Conservation (phyloP, 2,113 vertebrate genomes). For the Cariama cristata region DNA sequence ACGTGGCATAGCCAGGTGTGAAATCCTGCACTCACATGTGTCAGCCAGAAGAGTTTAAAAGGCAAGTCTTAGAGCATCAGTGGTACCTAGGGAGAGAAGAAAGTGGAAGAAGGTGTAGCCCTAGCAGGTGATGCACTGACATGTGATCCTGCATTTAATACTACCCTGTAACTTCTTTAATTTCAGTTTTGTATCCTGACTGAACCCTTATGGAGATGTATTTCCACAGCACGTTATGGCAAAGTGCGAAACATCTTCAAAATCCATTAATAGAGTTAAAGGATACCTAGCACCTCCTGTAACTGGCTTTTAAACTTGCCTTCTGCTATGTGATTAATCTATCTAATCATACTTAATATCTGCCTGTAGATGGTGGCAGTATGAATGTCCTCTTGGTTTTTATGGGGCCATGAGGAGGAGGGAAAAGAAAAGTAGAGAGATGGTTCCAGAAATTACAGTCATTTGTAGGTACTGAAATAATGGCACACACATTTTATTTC, state of each 20-base stretch:
- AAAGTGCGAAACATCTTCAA: not conserved
- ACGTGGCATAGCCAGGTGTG: not conserved
- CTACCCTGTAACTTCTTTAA: not conserved
- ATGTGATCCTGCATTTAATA: not conserved
- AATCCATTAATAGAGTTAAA: constrained; percentile 14
- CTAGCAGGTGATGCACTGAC: not conserved
- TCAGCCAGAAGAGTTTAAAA: not conserved
- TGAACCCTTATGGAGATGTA: not conserved
- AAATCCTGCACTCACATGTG: not conserved
- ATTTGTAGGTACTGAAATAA: constrained; percentile 75
- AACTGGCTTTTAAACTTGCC: constrained; percentile 43
- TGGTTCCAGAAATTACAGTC: constrained; percentile 67
- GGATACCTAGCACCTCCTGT: not conserved
- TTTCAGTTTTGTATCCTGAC: not conserved
- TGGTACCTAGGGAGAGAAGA: not conserved
- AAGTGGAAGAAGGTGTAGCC: not conserved
- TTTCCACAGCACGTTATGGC: constrained; percentile 17
- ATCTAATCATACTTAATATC: constrained; percentile 17
- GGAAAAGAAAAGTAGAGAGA: constrained; percentile 8
- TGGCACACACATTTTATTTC: constrained; percentile 61
- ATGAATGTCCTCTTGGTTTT: constrained; percentile 25
- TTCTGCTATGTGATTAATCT: constrained; percentile 42
- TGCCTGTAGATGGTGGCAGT: constrained; percentile 14
- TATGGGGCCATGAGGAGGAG: not conserved
- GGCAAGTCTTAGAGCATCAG: not conserved